Evolutionary conservation across 2,113 vertebrate species (phyloP).

Genomic region (Egretta garzetta): DNA sequence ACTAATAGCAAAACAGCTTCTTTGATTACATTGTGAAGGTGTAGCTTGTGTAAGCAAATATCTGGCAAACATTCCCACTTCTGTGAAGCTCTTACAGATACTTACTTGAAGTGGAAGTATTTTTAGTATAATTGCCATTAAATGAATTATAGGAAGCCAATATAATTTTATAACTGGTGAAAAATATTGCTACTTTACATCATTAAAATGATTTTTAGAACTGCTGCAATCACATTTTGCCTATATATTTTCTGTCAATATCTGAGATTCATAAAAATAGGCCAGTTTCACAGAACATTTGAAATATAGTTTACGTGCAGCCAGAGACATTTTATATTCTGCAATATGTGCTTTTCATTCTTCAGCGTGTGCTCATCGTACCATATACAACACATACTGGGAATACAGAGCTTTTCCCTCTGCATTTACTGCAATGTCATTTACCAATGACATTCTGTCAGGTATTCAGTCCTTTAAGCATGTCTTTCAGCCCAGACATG

Average conservation of each 20-base stretch:
- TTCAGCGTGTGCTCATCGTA: background rate
- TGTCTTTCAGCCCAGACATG: background rate
- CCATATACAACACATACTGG: background rate
- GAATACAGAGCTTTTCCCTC: background rate
- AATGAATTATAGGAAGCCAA: constrained; percentile 46
- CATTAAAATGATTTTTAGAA: constrained; percentile 28
- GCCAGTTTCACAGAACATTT: background rate
- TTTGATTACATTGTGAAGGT: constrained; percentile 30
- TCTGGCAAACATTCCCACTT: background rate
- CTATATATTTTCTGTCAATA: background rate
- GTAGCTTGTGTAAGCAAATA: constrained; percentile 50
- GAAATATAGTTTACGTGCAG: constrained; percentile 7
- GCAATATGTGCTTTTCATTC: background rate
- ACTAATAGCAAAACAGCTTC: constrained; percentile 41
- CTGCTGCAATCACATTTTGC: background rate
- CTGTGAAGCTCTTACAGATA: background rate
- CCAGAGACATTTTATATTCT: background rate
- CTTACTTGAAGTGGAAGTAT: constrained; percentile 40
- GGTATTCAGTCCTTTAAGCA: background rate
- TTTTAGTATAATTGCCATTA: constrained; percentile 46
- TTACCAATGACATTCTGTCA: background rate
- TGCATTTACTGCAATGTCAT: background rate
- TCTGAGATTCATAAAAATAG: constrained; percentile 1
- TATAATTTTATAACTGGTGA: constrained; percentile 27
- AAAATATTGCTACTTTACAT: constrained; percentile 45